A percentile compares a stretch with the other conserved stretches of the same genome.
Conservation (phyloP, 2,797 vertebrate species). For the Smutsia temminckii region DNA sequence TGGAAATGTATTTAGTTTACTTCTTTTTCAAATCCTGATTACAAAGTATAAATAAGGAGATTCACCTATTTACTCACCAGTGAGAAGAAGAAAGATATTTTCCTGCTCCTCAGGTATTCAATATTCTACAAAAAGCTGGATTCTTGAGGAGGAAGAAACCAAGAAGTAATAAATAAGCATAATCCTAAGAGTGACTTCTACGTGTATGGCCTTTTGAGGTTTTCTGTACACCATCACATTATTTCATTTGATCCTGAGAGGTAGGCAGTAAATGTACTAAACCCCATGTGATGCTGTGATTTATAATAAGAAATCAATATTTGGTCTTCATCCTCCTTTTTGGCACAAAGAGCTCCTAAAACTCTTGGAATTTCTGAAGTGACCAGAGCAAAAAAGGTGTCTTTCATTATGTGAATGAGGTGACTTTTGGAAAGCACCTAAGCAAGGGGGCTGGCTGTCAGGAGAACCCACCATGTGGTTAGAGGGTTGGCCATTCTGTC, state of each 20-base stretch:
- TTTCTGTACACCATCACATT: not conserved
- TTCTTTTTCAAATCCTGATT: slow-evolving; percentile 46
- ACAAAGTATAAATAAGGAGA: slow-evolving; percentile 91
- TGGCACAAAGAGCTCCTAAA: not conserved
- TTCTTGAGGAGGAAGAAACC: slow-evolving; percentile 91
- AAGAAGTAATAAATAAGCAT: slow-evolving; percentile 82
- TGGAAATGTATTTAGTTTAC: not conserved
- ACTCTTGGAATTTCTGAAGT: not conserved
- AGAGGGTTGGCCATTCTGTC: not conserved
- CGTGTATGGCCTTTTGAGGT: not conserved
- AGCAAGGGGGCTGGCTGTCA: not conserved
- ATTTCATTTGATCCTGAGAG: slow-evolving; percentile 5
- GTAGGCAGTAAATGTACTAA: not conserved
- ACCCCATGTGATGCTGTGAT: not conserved
- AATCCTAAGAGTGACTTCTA: not conserved
- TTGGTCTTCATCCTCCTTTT: not conserved
- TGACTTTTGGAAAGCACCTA: not conserved
- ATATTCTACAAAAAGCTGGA: slow-evolving; percentile 88
- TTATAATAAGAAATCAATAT: not conserved
- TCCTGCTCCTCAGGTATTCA: slow-evolving; percentile 91
- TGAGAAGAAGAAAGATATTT: slow-evolving; percentile 91
- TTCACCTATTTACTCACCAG: slow-evolving; percentile 90
- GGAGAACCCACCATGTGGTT: not conserved
- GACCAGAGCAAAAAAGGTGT: not conserved
- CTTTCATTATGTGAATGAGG: not conserved